Conservation (phyloP, 2,113 vertebrate species). For the Leptocoma aspasia region DNA sequence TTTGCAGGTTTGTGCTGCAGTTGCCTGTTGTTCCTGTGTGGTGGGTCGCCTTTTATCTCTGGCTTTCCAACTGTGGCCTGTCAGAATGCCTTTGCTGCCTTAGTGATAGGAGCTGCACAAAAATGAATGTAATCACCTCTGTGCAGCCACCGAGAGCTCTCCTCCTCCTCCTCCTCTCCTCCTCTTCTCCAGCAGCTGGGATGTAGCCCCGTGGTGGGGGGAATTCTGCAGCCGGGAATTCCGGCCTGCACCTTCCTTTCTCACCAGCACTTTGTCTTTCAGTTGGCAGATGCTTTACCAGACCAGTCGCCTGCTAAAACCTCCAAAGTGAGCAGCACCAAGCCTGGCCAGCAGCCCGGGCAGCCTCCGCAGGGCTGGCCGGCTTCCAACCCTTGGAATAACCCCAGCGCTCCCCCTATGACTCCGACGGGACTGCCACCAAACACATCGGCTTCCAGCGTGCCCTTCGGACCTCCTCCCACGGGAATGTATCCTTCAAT, state of each 20-base stretch:
- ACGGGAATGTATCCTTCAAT: slow-evolving; percentile 80
- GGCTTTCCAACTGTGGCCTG: neutral
- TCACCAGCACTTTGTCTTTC: slow-evolving; percentile 39
- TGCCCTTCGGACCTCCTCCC: slow-evolving; percentile 77
- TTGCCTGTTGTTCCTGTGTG: neutral
- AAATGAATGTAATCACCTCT: neutral
- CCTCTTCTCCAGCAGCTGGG: neutral
- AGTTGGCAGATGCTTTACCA: slow-evolving; percentile 81
- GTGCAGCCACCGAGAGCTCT: neutral
- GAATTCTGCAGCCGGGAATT: neutral
- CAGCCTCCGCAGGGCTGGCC: slow-evolving; percentile 73
- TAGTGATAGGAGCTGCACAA: neutral
- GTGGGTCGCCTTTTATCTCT: neutral
- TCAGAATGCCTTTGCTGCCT: neutral
- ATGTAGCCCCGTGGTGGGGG: neutral
- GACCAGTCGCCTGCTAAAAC: slow-evolving; percentile 76
- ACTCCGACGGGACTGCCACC: slow-evolving; percentile 72
- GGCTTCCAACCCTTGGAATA: slow-evolving; percentile 73
- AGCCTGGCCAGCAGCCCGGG: slow-evolving; percentile 66
- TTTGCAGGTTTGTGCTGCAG: neutral
- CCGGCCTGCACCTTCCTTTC: accelerated
- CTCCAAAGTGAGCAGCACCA: slow-evolving; percentile 72
- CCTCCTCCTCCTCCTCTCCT: neutral
- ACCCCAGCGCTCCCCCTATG: slow-evolving; percentile 70
- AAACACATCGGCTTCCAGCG: slow-evolving; percentile 64